A percentile compares a stretch with the other conserved stretches of the same genome.
Conservation (phyloP, 2,888 invertebrate genomes). For the Neoascia interrupta region DNA sequence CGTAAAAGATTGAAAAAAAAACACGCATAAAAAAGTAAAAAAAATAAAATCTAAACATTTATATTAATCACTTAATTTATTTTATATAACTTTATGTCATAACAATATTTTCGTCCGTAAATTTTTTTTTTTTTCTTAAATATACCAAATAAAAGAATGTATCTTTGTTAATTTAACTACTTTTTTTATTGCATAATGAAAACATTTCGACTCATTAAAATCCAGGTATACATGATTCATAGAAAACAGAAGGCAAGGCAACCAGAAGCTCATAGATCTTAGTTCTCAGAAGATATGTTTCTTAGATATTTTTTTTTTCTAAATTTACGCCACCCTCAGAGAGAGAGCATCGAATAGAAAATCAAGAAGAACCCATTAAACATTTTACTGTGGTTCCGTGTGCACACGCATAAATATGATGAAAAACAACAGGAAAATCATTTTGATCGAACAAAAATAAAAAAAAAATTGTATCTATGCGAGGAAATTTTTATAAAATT, state of each 20-base stretch:
- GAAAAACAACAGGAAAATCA: constrained; percentile 21
- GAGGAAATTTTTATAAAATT: constrained; percentile 23
- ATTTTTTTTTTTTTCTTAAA: constrained; percentile 29
- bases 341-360: constrained; percentile 15
- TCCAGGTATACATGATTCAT: constrained; percentile 57
- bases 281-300: constrained; percentile 13
- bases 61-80: constrained; percentile 52
- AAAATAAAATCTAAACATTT: constrained; percentile 33
- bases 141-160: constrained; percentile 61
- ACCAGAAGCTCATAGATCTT: background rate
- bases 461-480: constrained; percentile 11
- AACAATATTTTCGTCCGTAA: constrained; percentile 35
- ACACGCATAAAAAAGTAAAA: constrained; percentile 42
- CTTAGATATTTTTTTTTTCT: constrained; percentile 31
- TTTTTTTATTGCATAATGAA: constrained; percentile 56
- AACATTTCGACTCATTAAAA: background rate
- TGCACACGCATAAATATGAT: constrained; percentile 67
- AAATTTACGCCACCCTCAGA: constrained; percentile 42
- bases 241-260: constrained; percentile 15
- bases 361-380: constrained; percentile 12
- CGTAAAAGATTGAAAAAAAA: constrained; percentile 77
- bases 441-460: constrained; percentile 9
- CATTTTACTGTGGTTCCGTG: constrained; percentile 58
- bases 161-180: constrained; percentile 54
- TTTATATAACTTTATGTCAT: constrained; percentile 59